Evolutionary conservation across 2,113 vertebrate genomes (phyloP), one percentile per base, ranked within the genome.

Genomic region (Pelvicachromis taeniatus): DNA sequence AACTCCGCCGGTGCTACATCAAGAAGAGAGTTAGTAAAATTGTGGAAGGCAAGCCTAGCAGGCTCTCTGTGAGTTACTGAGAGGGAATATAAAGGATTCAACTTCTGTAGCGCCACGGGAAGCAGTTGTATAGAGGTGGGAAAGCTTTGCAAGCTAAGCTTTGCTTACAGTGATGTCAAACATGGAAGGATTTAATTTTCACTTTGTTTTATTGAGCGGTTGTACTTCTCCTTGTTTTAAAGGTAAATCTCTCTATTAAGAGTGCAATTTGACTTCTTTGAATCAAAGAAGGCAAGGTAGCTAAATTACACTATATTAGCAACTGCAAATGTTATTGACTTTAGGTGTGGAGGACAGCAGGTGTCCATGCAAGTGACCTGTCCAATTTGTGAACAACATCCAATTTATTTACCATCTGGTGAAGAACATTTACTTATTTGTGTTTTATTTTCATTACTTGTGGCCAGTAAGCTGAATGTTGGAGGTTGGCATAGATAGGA

Each of bases 1-100:
- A 85, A 87, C 91, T 94, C 87, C 1, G 38, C 79, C 92, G 92
- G 92, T 77, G 77, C 82, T 87, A 92, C 87, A 91, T 89, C 86
- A 92, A 95, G 87, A 94, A 92, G 91, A 87, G 81, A 89, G 90
- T 91, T 85, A 54, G 68, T 85, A 79, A 91, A 92, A 93, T 82
- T 88, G 84, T 84, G 78, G 54, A 86, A 83, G 83, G 84, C 90
- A 92, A 82, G 68, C 78, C 70, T 79, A 89, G 88, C 85, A 77
- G 82, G 87, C 79, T 84, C 31, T 73, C 42, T 19, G 73, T 42
- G 87, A 85, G 91, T 61, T 81, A 85, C 58, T 81, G 61, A 82
- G 55, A 83, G 50, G 55, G 81, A 91, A 78, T 87, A 88, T 78
- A 88, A 88, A 87, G 77, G 82, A 89, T 90, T 88, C 50, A 85